Percentiles rank a stretch among this genome's conserved stretches.
phyloP scores from a whole-genome alignment of 2,888 invertebrate genomes.

The Temnothorax rugatulus region DNA sequence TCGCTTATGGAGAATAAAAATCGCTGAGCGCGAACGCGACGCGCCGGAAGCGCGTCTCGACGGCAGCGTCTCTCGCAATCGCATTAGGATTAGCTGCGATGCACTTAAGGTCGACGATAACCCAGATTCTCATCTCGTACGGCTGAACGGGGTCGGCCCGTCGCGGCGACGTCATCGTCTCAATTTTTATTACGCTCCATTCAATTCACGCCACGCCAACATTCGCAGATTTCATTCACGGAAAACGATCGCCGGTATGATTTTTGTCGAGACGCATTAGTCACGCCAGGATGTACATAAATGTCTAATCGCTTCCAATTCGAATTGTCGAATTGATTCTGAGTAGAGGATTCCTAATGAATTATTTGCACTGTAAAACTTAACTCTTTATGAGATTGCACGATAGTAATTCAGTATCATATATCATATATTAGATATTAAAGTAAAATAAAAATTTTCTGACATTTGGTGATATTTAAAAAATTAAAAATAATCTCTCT shows the following conservation, averaged over 20 bases:
- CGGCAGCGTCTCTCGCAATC: neutral
- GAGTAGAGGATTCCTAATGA: neutral
- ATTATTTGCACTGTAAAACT: neutral
- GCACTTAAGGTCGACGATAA: constrained; percentile 40
- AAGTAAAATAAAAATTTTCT: neutral
- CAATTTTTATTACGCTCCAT: constrained; percentile 34
- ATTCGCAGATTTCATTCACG: constrained; percentile 34
- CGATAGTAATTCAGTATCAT: neutral
- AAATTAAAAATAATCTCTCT: neutral
- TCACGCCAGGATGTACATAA: constrained; percentile 9
- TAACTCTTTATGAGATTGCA: neutral
- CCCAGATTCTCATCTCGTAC: constrained; percentile 27
- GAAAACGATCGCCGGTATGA: neutral
- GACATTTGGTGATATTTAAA: neutral
- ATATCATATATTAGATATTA: neutral
- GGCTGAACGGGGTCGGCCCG: constrained; percentile 20
- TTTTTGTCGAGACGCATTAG: constrained; percentile 2
- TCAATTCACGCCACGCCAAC: constrained; percentile 29
- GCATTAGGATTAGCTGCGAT: constrained; percentile 17
- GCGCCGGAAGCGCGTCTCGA: neutral
- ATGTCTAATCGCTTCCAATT: constrained; percentile 13
- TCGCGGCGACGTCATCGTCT: constrained; percentile 15
- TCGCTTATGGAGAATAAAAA: neutral
- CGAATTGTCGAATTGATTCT: neutral
- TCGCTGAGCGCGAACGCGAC: neutral